Evolutionary conservation across 2,888 invertebrate genomes (phyloP).

Genomic region (Polymixis flavicincta): DNA sequence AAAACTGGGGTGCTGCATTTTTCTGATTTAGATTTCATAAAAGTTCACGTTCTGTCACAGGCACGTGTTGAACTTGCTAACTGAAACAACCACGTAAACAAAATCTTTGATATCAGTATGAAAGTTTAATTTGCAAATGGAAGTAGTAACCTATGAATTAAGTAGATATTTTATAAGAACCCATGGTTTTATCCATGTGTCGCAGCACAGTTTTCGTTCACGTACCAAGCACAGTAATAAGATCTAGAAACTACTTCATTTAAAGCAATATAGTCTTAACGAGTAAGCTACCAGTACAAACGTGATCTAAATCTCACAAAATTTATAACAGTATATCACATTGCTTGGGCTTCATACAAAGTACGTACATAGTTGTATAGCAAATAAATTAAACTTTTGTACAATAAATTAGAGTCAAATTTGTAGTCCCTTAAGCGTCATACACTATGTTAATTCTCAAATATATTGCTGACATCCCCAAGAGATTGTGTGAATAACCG

Average conservation of each 20-base stretch:
- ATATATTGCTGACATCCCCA: constrained; percentile 33
- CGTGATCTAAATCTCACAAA: constrained; percentile 19
- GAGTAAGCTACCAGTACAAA: neutral
- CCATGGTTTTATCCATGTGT: neutral
- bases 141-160: too few species aligned
- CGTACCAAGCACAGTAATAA: too few species aligned
- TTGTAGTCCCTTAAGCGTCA: constrained; percentile 32
- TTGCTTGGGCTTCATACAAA: constrained; percentile 2
- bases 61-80: too few species aligned
- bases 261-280: neutral
- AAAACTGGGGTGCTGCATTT: constrained; percentile 1
- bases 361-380: neutral
- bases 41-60: neutral
- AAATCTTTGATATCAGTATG: too few species aligned
- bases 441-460: constrained; percentile 42
- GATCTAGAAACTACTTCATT: constrained; percentile 4
- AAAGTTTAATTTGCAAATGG: neutral
- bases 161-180: neutral
- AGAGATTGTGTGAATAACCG: constrained; percentile 26
- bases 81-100: too few species aligned
- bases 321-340: constrained; percentile 15
- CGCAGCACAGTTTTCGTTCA: neutral
- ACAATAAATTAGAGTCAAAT: constrained; percentile 31
- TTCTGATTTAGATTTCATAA: neutral
- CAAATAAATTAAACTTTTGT: constrained; percentile 42